A percentile compares a stretch with the other conserved stretches of the same genome.
Evolutionary conservation across 2,888 invertebrate genomes (phyloP).

Genomic region (Agrotis puta): DNA sequence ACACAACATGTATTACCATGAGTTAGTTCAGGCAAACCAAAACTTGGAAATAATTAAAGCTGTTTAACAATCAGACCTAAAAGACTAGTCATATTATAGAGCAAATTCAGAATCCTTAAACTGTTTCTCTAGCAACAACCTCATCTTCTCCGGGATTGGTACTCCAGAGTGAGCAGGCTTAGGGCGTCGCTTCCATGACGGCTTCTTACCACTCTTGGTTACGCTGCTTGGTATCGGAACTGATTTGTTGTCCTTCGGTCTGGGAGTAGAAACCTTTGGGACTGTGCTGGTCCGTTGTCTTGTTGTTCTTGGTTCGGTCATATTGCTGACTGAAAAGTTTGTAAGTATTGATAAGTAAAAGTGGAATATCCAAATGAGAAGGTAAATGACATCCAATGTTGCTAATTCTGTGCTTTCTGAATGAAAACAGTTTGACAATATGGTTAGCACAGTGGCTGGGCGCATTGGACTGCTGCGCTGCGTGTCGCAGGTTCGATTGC

Average conservation of each 20-base stretch:
- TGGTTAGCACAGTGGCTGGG: too few species aligned
- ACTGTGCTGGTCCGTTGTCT: constrained; percentile 76
- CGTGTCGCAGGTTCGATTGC: too few species aligned
- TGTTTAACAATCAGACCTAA: too few species aligned
- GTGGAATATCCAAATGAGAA: background rate
- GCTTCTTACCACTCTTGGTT: constrained; percentile 79
- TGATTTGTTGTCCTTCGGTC: constrained; percentile 78
- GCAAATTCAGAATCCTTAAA: constrained; percentile 72
- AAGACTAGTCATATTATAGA: constrained; percentile 46
- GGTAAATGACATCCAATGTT: background rate
- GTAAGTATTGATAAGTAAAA: background rate
- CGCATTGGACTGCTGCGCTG: too few species aligned
- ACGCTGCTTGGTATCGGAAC: constrained; percentile 72
- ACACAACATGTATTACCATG: background rate
- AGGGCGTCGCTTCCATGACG: constrained; percentile 79
- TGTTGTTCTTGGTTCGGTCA: constrained; percentile 50
- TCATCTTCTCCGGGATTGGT: constrained; percentile 86
- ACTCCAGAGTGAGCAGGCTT: constrained; percentile 87
- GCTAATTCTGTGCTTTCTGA: too few species aligned
- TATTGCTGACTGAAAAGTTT: constrained; percentile 71
- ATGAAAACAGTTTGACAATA: too few species aligned
- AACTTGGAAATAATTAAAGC: background rate
- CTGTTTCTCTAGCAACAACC: constrained; percentile 75
- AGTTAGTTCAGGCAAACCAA: background rate
- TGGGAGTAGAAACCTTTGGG: constrained; percentile 78